Evolutionary conservation across 2,888 invertebrate genomes (phyloP), one percentile per base, ranked within the genome.

Genomic region (Callyntrura sp.): DNA sequence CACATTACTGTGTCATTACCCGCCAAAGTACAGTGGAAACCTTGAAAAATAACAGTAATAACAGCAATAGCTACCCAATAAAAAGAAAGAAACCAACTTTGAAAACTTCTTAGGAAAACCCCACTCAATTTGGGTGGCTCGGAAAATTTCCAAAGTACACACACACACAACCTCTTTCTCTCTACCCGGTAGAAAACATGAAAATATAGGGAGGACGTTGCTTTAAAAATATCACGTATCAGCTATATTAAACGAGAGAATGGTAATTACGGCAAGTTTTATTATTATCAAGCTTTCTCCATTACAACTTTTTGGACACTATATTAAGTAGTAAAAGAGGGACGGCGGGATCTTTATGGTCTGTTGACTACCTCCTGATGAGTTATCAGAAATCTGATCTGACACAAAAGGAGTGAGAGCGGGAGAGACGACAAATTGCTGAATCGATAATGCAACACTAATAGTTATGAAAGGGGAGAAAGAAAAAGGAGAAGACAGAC

Each of bases 301-400:
- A 51, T 76, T 55, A 78, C 55, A 57, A 78, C 78, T 73, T 73
- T 48, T 45, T 78, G 25, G 78, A 57, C 57, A 78, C 73, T 45
- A 57, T 85, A 85, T 85, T 85, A 85, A 85, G 85, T 51, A 85
- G 85, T 85, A 85, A 85, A 78, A 70, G 84, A 85, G 78, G 85
- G 83, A 68, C 65, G 86, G 79, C 79, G 79, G 79, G 51, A 79
- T 79, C 79, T 86, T 79, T 86, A 86, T 86, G 78, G 78, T 35
- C 57, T 68, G 88, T 88, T 88, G 88, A 88, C 83, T 88, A 88
- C 88, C 88, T 83, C 88, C 88, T 76, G 83, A 83, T 78, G 88
- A 85, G 81, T 86, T 91, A 92, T 92, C 92, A 88, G 45, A 88
- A 91, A 92, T 91, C 90, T 88, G 90, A 92, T 91, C 92, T 91